Percentiles rank a stretch among this genome's conserved stretches.
phyloP scores from a whole-genome alignment of 2,113 vertebrate genomes.

The Mastomys coucha region DNA sequence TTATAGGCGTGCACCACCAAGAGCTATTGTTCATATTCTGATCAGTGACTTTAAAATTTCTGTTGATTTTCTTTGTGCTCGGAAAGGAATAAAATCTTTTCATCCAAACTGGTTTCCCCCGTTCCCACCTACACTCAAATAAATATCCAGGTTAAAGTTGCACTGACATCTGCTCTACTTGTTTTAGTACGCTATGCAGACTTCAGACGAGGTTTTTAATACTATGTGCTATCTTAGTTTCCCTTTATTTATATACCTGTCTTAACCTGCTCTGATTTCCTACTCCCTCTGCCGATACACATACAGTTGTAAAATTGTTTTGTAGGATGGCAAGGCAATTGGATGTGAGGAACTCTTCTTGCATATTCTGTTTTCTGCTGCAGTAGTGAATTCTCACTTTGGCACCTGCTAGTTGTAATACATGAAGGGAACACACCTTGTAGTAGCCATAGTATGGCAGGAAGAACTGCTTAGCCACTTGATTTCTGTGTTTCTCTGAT shows the following conservation, averaged over 20 bases:
- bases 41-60: conserved; percentile 76
- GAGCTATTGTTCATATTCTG: conserved; percentile 72
- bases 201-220: too few relatives aligned
- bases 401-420: conserved; percentile 16
- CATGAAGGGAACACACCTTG: conserved; percentile 16
- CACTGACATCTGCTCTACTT: conserved; percentile 62
- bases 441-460: not conserved
- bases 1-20: too few relatives aligned
- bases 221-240: too few relatives aligned
- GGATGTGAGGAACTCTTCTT: not conserved
- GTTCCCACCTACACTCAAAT: conserved; percentile 20
- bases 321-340: not conserved
- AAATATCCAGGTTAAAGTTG: conserved; percentile 74
- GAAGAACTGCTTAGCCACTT: conserved; percentile 46
- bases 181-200: too few relatives aligned
- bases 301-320: too few relatives aligned
- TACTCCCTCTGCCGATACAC: too few relatives aligned
- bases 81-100: conserved; percentile 69
- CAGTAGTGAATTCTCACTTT: conserved; percentile 48
- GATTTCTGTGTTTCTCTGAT: conserved; percentile 21
- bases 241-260: too few relatives aligned
- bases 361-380: conserved; percentile 30
- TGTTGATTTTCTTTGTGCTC: conserved; percentile 65
- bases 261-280: too few relatives aligned
- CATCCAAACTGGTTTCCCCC: conserved; percentile 63